A percentile compares a stretch with the other conserved stretches of the same genome.
Evolutionary conservation across 2,113 vertebrate genomes (phyloP).

Genomic region (Egretta garzetta): DNA sequence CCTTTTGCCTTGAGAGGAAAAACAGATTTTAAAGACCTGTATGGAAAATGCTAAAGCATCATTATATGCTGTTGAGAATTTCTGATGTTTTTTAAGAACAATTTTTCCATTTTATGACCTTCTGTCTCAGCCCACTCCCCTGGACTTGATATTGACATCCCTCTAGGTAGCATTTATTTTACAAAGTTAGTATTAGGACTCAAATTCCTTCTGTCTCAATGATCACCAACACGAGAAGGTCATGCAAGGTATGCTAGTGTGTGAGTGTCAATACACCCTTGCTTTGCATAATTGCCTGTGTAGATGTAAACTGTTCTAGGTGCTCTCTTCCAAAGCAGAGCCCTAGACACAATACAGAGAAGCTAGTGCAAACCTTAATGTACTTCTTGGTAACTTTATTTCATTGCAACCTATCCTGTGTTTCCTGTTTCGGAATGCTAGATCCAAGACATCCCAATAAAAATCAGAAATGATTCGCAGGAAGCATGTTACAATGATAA

Average conservation of each 20-base stretch:
- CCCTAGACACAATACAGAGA: background rate
- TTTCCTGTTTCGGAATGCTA: background rate
- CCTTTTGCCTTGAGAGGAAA: background rate
- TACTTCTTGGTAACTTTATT: background rate
- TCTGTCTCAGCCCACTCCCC: background rate
- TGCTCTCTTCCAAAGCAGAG: background rate
- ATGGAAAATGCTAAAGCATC: background rate
- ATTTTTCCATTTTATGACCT: background rate
- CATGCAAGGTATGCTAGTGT: background rate
- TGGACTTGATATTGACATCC: background rate
- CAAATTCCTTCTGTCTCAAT: background rate
- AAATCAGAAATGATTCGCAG: background rate
- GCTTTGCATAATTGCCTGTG: background rate
- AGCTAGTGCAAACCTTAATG: background rate
- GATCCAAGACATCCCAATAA: background rate
- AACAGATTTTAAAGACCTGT: background rate
- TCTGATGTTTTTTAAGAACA: background rate
- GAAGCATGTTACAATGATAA: background rate
- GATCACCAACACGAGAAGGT: background rate
- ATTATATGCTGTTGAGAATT: background rate
- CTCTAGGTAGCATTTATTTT: background rate
- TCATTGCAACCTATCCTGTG: background rate
- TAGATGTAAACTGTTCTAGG: background rate
- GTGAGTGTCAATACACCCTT: background rate
- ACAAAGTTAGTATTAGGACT: background rate